Percentiles rank a stretch among this genome's conserved stretches.
phyloP scores from a whole-genome alignment of 2,113 vertebrate species.

The Cephalophus harveyi region DNA sequence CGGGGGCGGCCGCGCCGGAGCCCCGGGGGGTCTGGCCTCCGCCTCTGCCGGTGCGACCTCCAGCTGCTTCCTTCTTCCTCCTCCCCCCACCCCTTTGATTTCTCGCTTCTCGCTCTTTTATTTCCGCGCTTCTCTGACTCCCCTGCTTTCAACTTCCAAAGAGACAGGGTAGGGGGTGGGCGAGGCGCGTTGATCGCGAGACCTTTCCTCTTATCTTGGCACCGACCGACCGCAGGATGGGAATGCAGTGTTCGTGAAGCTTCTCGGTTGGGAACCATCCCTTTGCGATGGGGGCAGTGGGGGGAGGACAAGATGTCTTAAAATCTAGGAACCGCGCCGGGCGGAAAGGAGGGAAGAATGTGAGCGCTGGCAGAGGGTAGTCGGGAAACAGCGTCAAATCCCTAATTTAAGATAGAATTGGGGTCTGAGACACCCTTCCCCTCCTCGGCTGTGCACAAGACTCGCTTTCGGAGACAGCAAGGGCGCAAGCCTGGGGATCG shows the following conservation, averaged over 20 bases:
- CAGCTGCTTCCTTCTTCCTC: neutral
- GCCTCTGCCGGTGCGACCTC: conserved; percentile 47
- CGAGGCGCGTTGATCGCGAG: accelerated
- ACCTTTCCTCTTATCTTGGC: neutral
- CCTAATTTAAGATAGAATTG: neutral
- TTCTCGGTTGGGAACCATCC: neutral
- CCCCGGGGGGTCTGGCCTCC: neutral
- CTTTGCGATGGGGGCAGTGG: neutral
- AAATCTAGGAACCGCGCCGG: neutral
- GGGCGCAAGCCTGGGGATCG: neutral
- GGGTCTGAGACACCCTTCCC: neutral
- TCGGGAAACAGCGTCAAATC: neutral
- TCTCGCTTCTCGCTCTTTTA: neutral
- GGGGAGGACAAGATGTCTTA: neutral
- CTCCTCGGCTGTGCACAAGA: neutral
- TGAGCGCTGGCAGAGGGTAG: neutral
- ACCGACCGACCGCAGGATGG: accelerated
- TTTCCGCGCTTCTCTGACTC: neutral
- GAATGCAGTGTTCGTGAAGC: neutral
- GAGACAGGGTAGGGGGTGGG: conserved; percentile 1
- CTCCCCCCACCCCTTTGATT: neutral
- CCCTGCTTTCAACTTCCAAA: conserved; percentile 34
- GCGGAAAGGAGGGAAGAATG: neutral
- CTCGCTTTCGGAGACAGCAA: neutral
- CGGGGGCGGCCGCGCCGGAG: neutral